Conservation (phyloP, 2,113 vertebrate species). For the Dromiciops gliroides region DNA sequence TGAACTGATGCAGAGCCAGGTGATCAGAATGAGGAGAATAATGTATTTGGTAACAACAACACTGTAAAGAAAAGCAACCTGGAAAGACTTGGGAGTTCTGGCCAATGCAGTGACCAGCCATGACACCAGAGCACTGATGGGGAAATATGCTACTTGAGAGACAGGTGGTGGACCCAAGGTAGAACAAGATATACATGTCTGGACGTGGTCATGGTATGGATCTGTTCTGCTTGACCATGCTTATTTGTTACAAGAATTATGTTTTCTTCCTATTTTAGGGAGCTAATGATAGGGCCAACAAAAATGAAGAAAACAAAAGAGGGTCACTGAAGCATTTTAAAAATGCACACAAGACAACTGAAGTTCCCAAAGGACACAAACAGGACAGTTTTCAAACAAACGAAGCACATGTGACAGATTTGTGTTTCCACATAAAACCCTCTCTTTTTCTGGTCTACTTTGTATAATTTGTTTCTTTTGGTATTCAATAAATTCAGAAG, state of each 20-base stretch:
- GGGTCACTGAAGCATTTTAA: not conserved
- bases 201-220: not conserved
- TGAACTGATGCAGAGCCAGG: not conserved
- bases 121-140: not conserved
- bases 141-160: not conserved
- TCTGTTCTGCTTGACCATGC: not conserved
- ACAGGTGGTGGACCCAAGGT: not conserved
- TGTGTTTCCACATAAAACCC: not conserved
- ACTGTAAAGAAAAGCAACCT: not conserved
- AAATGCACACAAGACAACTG: not conserved
- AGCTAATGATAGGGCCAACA: not conserved
- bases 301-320: not conserved
- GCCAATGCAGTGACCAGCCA: not conserved
- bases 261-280: not conserved
- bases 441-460: not conserved
- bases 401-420: slow-evolving; percentile 6
- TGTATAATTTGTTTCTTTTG: not conserved
- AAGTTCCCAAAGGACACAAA: not conserved
- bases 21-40: not conserved
- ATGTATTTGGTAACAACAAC: not conserved
- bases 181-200: not conserved
- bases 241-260: not conserved
- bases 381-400: not conserved
- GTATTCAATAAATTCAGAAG: slow-evolving; percentile 16
- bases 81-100: not conserved